A percentile compares a stretch with the other conserved stretches of the same genome.
These are phyloP conservation scores for Emydocephalus ijimae DNA, from an alignment of 2,113 vertebrate species.

Conservation along the genomic window DNA sequence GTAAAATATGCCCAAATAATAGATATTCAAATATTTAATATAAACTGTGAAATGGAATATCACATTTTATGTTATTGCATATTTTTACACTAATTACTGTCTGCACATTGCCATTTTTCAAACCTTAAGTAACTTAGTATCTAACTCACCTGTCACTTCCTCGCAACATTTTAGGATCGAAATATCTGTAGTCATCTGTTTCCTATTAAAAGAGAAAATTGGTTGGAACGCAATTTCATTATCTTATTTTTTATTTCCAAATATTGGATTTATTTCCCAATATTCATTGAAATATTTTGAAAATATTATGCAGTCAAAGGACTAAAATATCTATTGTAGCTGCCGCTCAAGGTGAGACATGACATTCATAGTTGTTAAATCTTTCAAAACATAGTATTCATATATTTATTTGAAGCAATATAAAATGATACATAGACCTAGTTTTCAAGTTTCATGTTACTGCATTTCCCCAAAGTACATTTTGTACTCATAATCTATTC, in stretches of 20 bases:
- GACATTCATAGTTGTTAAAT: slow-evolving; percentile 13
- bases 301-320: not conserved
- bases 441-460: not conserved
- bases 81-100: not conserved
- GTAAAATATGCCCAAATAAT: not conserved
- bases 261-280: not conserved
- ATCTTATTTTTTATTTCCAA: slow-evolving; percentile 5
- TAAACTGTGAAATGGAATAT: not conserved
- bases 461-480: not conserved
- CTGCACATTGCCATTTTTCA: not conserved
- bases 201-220: slow-evolving; percentile 74
- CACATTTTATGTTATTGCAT: not conserved
- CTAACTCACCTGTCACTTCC: slow-evolving; percentile 89
- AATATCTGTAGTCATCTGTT: slow-evolving; percentile 96
- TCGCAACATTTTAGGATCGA: slow-evolving; percentile 97
- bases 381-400: slow-evolving; percentile 13
- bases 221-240: slow-evolving; percentile 6
- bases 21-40: not conserved
- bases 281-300: slow-evolving; percentile 13
- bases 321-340: not conserved
- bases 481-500: slow-evolving; percentile 13
- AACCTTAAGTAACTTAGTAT: not conserved
- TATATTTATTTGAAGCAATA: slow-evolving; percentile 25
- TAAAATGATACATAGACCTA: slow-evolving; percentile 29
- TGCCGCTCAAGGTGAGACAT: slow-evolving; percentile 1